Percentiles rank a stretch among this genome's conserved stretches.
These are phyloP conservation scores for Condylostylus longicornis DNA, from an alignment of 1,140 invertebrate species.

Conservation along the genomic window DNA sequence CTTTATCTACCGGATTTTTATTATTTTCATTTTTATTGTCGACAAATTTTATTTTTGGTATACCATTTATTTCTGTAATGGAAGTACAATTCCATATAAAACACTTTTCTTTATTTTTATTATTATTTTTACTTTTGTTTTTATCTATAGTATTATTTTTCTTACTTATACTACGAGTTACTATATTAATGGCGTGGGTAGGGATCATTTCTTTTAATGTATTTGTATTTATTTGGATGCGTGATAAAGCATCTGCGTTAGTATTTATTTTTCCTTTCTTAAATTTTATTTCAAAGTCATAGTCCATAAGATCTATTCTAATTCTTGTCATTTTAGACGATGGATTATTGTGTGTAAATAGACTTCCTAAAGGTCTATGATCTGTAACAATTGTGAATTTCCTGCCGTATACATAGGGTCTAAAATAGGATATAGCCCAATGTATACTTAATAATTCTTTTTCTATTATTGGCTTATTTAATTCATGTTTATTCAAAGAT, in stretches of 20 bases:
- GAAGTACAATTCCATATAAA: too few relatives aligned
- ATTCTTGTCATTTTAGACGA: constrained; percentile 16
- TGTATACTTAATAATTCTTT: constrained; percentile 24
- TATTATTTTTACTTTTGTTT: too few relatives aligned
- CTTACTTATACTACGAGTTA: too few relatives aligned
- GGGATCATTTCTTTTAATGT: too few relatives aligned
- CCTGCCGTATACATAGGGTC: constrained; percentile 20
- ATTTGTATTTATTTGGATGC: too few relatives aligned
- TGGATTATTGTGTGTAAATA: constrained; percentile 25
- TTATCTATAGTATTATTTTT: too few relatives aligned
- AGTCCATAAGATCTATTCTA: constrained; percentile 13
- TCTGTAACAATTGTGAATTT: constrained; percentile 20
- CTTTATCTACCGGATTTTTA: too few relatives aligned
- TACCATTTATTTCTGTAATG: too few relatives aligned
- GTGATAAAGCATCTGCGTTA: background rate
- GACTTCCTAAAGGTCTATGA: constrained; percentile 28
- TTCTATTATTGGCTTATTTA: constrained; percentile 17
- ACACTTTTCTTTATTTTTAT: too few relatives aligned
- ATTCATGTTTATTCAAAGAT: constrained; percentile 14
- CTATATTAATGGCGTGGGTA: too few relatives aligned
- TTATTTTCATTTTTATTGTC: too few relatives aligned
- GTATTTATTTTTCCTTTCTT: background rate
- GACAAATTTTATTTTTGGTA: too few relatives aligned
- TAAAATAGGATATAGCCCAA: constrained; percentile 29
- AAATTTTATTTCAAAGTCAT: constrained; percentile 13